Conservation (phyloP, 1,140 invertebrate species). For the Temnothorax curvispinosus region DNA sequence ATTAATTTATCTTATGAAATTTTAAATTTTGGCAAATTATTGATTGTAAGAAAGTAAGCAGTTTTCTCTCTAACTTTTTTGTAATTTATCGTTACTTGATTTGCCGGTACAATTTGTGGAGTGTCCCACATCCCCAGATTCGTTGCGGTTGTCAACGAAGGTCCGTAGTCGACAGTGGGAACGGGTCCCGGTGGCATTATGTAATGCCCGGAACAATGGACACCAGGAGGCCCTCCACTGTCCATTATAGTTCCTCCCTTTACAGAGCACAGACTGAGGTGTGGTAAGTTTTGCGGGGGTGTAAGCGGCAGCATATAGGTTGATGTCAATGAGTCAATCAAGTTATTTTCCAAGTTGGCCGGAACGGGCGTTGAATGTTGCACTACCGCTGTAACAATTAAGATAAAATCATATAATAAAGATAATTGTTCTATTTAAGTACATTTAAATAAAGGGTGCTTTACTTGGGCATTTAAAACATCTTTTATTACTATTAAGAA, state of each 20-base stretch:
- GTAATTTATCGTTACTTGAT: conserved; percentile 72
- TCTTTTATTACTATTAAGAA: conserved; percentile 70
- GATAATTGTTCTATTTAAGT: conserved; percentile 73
- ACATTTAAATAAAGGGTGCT: neutral
- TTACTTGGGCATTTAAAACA: conserved; percentile 55
- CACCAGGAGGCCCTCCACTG: conserved; percentile 44
- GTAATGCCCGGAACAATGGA: conserved; percentile 80
- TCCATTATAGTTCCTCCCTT: conserved; percentile 33
- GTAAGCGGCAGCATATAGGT: conserved; percentile 80
- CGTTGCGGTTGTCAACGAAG: conserved; percentile 55
- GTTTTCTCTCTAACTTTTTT: conserved; percentile 77
- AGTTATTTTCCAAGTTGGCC: conserved; percentile 80
- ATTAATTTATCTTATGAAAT: neutral
- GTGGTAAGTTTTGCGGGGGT: conserved; percentile 75
- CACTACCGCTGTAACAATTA: conserved; percentile 29
- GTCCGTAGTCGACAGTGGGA: conserved; percentile 78
- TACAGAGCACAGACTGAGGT: conserved; percentile 52
- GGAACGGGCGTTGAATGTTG: conserved; percentile 74
- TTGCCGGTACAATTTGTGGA: conserved; percentile 76
- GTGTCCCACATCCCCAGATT: conserved; percentile 83
- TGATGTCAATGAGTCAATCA: conserved; percentile 78
- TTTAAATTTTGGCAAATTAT: neutral
- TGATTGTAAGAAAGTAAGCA: neutral
- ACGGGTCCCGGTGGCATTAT: conserved; percentile 76
- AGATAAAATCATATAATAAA: conserved; percentile 28